Base-by-base conservation (phyloP, 92 coral and sea anemone species). In the Heteractis magnifica region DNA sequence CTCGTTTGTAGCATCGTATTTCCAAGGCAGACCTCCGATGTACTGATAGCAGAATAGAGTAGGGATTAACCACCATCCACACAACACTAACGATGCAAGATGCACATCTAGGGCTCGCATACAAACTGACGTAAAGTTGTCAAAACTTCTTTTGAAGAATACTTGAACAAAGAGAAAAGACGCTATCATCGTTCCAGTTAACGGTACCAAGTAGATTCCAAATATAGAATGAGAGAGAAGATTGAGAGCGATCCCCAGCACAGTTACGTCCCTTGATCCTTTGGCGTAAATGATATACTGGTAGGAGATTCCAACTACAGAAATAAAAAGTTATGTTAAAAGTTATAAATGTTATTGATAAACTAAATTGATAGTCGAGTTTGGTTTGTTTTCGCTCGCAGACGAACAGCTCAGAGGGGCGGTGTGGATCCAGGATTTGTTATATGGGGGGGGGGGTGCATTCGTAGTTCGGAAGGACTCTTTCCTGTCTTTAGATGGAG, bases 21-120 rank as follows among this genome's bases (percentile, higher is more conserved):
- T 92, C 95, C 95, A 92, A 0, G 95, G 95, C 6, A 92, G 74
- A 1, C 95, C 95, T 10, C 95, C 95, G 0, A 88, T 65, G 64
- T 88, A 92, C 64, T 83, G 85, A 65, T 74, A 77, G 52, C 89
- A 90, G 8, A 51, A 60, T 15, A 92, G 68, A n/a, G 85, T 56
- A 0, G 95, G 95, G 15, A 90, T 16, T 4, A 90, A 52, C 95
- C 93, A 92, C 95, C 95, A 92, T 13, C 83, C 84, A 34, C 87
- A 65, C 48, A 88, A 55, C 4, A 73, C 76, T 9, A 90, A 59
- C 13, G 88, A 81, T 18, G 70, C 76, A 11, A 86, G 51, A 72
- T 92, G 95, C 10, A 88, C 77, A 41, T 76, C 79, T 11, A 79
- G 1, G 1, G 90, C 90, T 59, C 93, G 92, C 6, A 23, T 56